phyloP scores from a whole-genome alignment of 2,888 invertebrate species.

The Sicus ferrugineus region DNA sequence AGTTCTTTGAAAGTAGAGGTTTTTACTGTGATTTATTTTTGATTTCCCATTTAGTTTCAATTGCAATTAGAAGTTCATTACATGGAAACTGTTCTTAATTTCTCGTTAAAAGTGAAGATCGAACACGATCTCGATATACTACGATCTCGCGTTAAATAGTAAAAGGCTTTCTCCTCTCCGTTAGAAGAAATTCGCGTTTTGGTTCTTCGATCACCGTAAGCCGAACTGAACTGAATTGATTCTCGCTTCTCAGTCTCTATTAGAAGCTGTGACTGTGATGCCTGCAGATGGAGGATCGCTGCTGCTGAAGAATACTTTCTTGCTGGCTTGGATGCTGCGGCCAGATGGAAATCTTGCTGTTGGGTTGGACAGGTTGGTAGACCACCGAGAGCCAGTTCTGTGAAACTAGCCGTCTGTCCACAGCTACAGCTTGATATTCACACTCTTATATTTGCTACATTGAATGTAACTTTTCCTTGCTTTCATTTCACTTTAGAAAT shows the following conservation, averaged over 20 bases:
- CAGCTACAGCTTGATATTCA: background rate
- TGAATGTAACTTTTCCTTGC: slow-evolving; percentile 36
- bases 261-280: slow-evolving; percentile 54
- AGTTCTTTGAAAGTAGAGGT: too few relatives aligned
- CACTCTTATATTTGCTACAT: background rate
- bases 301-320: slow-evolving; percentile 31
- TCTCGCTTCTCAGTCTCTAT: slow-evolving; percentile 60
- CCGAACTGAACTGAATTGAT: slow-evolving; percentile 63
- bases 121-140: too few relatives aligned
- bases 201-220: slow-evolving; percentile 62
- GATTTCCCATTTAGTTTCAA: too few relatives aligned
- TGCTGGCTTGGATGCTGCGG: slow-evolving; percentile 13
- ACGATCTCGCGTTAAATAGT: background rate
- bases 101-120: too few relatives aligned
- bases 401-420: slow-evolving; percentile 16
- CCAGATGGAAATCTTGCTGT: slow-evolving; percentile 3
- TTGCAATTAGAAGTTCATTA: too few relatives aligned
- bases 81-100: too few relatives aligned
- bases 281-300: slow-evolving; percentile 28
- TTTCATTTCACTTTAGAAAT: slow-evolving; percentile 39
- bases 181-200: slow-evolving; percentile 56
- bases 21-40: too few relatives aligned
- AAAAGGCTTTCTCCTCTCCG: slow-evolving; percentile 1
- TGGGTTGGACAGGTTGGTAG: background rate
- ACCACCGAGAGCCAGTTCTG: slow-evolving; percentile 31